Evolutionary conservation across 2,113 vertebrate species (phyloP).

Genomic region (Mola mola): DNA sequence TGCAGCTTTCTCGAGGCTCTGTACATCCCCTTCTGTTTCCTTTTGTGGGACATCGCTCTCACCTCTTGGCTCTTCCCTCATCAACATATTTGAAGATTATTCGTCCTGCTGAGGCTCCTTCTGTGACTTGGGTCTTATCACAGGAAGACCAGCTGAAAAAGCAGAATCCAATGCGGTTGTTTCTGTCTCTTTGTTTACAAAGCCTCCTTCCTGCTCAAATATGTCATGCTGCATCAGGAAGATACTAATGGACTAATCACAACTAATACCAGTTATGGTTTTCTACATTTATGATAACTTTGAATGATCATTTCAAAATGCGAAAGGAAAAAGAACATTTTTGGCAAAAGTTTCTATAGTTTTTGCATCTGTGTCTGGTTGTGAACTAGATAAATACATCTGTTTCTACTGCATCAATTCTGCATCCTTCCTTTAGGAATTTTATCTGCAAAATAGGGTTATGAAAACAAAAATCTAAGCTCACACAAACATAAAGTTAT

Average conservation of each 20-base stretch:
- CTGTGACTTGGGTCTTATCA: conserved; percentile 15
- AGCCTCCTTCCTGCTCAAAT: conserved; percentile 13
- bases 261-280: no score
- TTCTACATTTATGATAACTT: no score
- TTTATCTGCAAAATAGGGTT: no score
- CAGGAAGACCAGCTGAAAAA: conserved; percentile 1
- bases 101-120: conserved; percentile 14
- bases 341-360: no score
- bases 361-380: no score
- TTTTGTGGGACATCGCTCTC: conserved; percentile 30
- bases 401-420: no score
- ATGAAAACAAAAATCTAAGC: no score
- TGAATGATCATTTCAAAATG: no score
- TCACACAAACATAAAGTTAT: no score
- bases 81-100: conserved; percentile 33
- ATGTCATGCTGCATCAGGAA: neutral
- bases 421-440: no score
- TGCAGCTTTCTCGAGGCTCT: conserved; percentile 18
- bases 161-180: neutral
- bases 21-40: neutral
- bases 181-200: conserved; percentile 10
- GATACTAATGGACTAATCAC: neutral
- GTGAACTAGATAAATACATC: no score
- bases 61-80: conserved; percentile 20
- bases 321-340: no score